Evolutionary conservation across 2,113 vertebrate species (phyloP), one percentile per base, ranked within the genome.

Genomic region (Oryzias curvinotus): DNA sequence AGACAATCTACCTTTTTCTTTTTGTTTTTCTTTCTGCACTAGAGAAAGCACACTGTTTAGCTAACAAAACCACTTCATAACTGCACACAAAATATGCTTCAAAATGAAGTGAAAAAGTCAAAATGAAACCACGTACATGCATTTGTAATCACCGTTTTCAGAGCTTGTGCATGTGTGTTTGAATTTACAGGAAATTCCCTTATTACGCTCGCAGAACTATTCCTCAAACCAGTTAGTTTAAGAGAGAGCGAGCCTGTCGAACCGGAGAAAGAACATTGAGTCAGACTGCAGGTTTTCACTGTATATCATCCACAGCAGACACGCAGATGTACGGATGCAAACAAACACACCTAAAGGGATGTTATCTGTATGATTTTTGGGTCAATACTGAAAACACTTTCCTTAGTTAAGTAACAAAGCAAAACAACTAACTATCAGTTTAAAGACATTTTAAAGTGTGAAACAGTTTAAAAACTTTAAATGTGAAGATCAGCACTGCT

Each of bases 251-350:
- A 96, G 94, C 97, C 96, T 98, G 96, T 99, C 96, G 93, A 89
- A 97, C 96, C 96, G 97, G 94, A 98, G 94, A 98, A 93, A 98
- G 92, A 97, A 94, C 91, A 96, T 96, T 95, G 95, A 95, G 95
- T 97, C 94, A 95, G 93, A 90, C 92, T 92, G 73, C 72, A 86
- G 75, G 85, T 90, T 83, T 83, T 89, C 89, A 93, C 89, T 73
- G 81, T 61, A 79, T 54, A 75, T 84, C 65, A 80, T 85, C 68
- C 36, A 81, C 73, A 71, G 43, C 71, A 73, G 52, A 65, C 70
- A 80, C 62, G 42, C 65, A 62, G 28, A 28, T 8, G 36, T 49
- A 44, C 5, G 19, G 6, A 50, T n/a, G 58, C 60, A 56, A 18
- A 58, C 65, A 74, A 52, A 55, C 46, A 36, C 71, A 78, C 71